Percentiles rank a stretch among this genome's conserved stretches.
phyloP scores from a whole-genome alignment of 2,888 invertebrate genomes.

The Drosophila paranaensis region DNA sequence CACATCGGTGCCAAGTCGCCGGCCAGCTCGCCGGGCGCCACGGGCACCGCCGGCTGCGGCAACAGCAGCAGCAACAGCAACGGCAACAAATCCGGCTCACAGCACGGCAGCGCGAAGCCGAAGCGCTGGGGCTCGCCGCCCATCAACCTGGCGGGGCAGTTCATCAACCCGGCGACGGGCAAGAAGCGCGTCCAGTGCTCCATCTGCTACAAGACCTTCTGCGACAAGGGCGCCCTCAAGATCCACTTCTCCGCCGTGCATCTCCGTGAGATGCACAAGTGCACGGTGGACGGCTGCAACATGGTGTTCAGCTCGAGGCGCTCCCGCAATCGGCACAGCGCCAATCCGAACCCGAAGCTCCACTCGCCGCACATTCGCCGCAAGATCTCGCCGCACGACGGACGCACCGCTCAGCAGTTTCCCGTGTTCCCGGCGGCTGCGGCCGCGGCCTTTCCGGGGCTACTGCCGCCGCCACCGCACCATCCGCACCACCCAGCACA shows the following conservation, averaged over 20 bases:
- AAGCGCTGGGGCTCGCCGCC: conserved; percentile 92
- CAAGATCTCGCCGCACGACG: conserved; percentile 97
- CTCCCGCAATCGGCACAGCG: conserved; percentile 97
- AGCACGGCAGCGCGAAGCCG: conserved; percentile 70
- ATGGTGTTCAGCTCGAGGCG: conserved; percentile 99
- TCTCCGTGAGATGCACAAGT: conserved; percentile 99
- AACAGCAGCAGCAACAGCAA: conserved; percentile 15
- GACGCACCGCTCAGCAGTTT: conserved; percentile 91
- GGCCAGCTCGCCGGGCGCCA: conserved; percentile 72
- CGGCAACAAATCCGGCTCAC: conserved; percentile 10
- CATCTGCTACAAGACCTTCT: conserved; percentile 99
- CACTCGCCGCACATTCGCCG: conserved; percentile 97
- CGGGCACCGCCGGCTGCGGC: background rate
- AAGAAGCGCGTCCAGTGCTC: conserved; percentile 99
- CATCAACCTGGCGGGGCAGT: conserved; percentile 93
- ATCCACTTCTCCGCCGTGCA: conserved; percentile 99
- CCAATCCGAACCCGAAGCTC: conserved; percentile 98
- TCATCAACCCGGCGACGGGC: conserved; percentile 96
- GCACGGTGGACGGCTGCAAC: conserved; percentile 98
- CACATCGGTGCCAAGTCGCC: conserved; percentile 63
- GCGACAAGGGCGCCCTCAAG: conserved; percentile 99
- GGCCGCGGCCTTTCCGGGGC: conserved; percentile 87
- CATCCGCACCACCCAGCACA: conserved; percentile 41
- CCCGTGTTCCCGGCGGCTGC: conserved; percentile 88
- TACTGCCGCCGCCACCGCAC: conserved; percentile 60